Conservation (phyloP, 2,888 invertebrate species). For the Gandaritis pyraliata region DNA sequence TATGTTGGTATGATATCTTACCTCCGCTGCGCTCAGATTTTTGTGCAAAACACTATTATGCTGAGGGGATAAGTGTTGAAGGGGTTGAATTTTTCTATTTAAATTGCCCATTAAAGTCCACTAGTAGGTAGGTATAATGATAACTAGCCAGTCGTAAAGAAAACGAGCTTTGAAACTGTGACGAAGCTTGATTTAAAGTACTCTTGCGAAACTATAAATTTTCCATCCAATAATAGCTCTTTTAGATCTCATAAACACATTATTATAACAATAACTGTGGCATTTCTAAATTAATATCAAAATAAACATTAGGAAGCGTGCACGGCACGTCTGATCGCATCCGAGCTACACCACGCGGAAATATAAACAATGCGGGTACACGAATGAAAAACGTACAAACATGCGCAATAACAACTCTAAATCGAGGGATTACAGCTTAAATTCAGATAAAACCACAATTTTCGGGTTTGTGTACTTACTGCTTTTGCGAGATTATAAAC, state of each 20-base stretch:
- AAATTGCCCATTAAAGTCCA: no score
- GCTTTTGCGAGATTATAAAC: slow-evolving; percentile 65
- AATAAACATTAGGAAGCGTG: slow-evolving; percentile 55
- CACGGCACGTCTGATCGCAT: slow-evolving; percentile 49
- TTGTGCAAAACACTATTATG: no score
- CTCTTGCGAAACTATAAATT: slow-evolving; percentile 41
- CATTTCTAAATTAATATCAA: slow-evolving; percentile 58
- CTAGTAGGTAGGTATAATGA: no score
- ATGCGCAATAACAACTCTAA: slow-evolving; percentile 42
- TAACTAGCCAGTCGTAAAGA: no score
- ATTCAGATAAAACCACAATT: slow-evolving; percentile 54
- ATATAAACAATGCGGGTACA: slow-evolving; percentile 49
- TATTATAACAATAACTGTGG: slow-evolving; percentile 54
- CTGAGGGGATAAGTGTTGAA: no score
- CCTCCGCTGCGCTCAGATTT: not conserved
- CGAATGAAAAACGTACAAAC: slow-evolving; percentile 31
- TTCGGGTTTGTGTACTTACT: slow-evolving; percentile 45
- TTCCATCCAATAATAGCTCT: slow-evolving; percentile 43
- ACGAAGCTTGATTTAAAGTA: slow-evolving; percentile 37
- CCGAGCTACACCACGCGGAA: slow-evolving; percentile 47
- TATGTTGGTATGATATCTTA: no score
- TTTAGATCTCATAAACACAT: slow-evolving; percentile 52
- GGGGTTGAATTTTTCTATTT: no score
- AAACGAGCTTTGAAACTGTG: slow-evolving; percentile 16
- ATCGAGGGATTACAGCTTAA: slow-evolving; percentile 53